Conservation (phyloP, 2,888 invertebrate genomes). For the Pterostichus madidus region DNA sequence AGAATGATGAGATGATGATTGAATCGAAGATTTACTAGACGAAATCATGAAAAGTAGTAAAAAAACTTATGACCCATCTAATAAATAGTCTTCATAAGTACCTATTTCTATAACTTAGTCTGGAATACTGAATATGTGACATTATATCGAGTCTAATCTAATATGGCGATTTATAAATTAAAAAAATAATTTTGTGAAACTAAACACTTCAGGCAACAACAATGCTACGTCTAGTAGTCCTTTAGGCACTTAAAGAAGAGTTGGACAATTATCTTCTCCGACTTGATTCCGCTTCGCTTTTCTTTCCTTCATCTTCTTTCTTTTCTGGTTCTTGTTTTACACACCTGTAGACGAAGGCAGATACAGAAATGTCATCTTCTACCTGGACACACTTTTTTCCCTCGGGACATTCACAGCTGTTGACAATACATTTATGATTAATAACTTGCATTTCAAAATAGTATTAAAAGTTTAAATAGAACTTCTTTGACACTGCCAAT, state of each 20-base stretch:
- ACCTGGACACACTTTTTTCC: conserved; percentile 77
- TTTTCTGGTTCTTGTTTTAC: not conserved
- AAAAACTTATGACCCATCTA: not conserved
- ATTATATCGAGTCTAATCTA: conserved; percentile 18
- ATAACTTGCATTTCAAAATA: not conserved
- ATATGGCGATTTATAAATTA: conserved; percentile 54
- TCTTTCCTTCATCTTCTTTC: not conserved
- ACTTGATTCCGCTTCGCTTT: conserved; percentile 25
- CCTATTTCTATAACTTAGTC: conserved; percentile 35
- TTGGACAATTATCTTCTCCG: conserved; percentile 31
- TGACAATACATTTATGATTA: not conserved
- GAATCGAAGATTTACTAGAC: not conserved
- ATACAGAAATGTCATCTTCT: conserved; percentile 80
- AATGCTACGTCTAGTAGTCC: conserved; percentile 46
- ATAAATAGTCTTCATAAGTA: conserved; percentile 41
- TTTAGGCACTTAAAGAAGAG: conserved; percentile 19
- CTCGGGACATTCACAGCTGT: conserved; percentile 79
- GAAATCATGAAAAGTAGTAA: not conserved
- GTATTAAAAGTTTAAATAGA: too few species aligned
- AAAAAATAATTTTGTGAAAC: conserved; percentile 11
- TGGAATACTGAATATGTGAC: conserved; percentile 55
- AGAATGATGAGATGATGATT: conserved; percentile 22
- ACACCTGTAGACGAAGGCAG: conserved; percentile 82
- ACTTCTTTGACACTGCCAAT: too few species aligned
- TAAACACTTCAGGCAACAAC: conserved; percentile 33